Base-by-base conservation (phyloP, 2,113 vertebrate genomes). In the Epinephelus fuscoguttatus region DNA sequence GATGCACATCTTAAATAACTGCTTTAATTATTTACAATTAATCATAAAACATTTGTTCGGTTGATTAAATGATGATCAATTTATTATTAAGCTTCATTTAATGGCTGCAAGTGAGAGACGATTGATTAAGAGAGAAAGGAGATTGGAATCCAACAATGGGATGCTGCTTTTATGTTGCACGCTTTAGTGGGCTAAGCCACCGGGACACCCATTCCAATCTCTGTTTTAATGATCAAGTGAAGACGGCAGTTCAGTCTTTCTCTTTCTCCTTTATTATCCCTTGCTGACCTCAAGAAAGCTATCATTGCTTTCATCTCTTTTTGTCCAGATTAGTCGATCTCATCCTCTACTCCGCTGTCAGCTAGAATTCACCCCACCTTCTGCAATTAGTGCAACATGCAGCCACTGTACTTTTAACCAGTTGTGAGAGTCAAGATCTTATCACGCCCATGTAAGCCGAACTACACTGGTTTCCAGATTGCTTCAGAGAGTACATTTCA, bases 161-260 rank as follows among this genome's bases (percentile, higher is more conserved):
- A 85, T 75, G 72, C 75, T 84, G 72, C 75, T 88, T 87, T 84
- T 49, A 50, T 67, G 61, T 74, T 66, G 3, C 70, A 80, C 15
- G 52, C 64, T 84, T 87, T 69, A 82, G 79, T 80, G 71, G 82
- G 69, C 84, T 74, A 73, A 92, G 72, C 74, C n/a, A 42, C 76
- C 30, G 47, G 80, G 56, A 79, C 33, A 4, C 49, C 52, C 18
- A 13, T 81, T 87, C 70, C 80, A 75, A 61, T 82, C 77, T 82
- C 75, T 81, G 27, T 70, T 88, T 87, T 87, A 91, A 89, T 92
- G 87, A 90, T 90, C 78, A 76, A 81, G 84, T 78, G 69, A 71
- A 75, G 33, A 85, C 37, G n/a, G 42, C 18, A 49, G 47, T 64
- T 82, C 13, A 6, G 27, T 68, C 84, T 75, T 85, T 81, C 71